Evolutionary conservation across 1,140 invertebrate genomes (phyloP), one percentile per base, ranked within the genome.

Genomic region (Wasmannia auropunctata): DNA sequence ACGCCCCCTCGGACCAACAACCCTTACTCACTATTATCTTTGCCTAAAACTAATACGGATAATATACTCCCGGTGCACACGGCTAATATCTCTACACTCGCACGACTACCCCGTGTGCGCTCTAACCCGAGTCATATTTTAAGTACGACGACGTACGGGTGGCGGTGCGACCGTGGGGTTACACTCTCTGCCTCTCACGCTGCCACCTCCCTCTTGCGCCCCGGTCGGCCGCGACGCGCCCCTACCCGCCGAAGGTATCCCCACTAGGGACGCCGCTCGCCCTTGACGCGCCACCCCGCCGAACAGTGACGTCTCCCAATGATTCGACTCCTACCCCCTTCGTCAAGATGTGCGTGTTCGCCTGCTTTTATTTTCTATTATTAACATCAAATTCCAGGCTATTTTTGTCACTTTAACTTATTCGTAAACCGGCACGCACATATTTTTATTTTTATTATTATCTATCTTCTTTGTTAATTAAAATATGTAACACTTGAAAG

Each of bases 71-170:
- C 67, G 51, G 28, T 37, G 43, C 79, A 19, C 67, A 74, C 79
- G 67, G 25, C 67, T 83, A 74, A 80, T 80, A 65, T 69, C 8
- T 80, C 76, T 80, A 80, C 62, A 67, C 76, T 62, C 62, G 31
- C 79, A 54, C 79, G 67, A 49, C 79, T 83, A 83, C 51, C 65
- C 79, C 51, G 65, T 81, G 56, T 63, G 58, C 58, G n/a, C 46
- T 49, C 76, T 74, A 83, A 51, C 79, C 67, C 67, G 54, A 83
- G 79, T 83, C 79, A 83, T 70, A 83, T 83, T 83, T 74, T 83
- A 83, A 77, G 51, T 58, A 80, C 76, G 43, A 83, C 79, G 67
- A 83, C 67, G 79, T 67, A 83, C 79, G 79, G 79, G 65, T 81
- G 65, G 37, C 79, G 65, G 79, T 72, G 49, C 79, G 51, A 83